phyloP scores from a whole-genome alignment of 2,113 vertebrate genomes.

The Numida meleagris region DNA sequence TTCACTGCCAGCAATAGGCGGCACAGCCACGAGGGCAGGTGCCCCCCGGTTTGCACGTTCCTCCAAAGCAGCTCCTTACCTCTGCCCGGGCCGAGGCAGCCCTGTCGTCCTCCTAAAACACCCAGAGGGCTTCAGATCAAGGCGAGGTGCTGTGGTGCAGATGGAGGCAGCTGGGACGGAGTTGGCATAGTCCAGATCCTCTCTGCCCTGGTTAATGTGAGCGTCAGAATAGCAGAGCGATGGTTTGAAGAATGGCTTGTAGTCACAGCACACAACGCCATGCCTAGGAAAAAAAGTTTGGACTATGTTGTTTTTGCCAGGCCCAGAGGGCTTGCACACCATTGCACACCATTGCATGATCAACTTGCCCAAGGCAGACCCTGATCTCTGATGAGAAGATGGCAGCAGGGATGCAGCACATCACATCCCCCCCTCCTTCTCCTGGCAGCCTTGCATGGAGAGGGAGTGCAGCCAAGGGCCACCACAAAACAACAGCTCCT shows the following conservation, averaged over 20 bases:
- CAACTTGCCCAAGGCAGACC: background rate
- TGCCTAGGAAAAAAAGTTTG: background rate
- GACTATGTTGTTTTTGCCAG: background rate
- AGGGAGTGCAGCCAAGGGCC: background rate
- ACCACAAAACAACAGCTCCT: background rate
- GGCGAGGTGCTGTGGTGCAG: background rate
- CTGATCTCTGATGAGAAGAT: background rate
- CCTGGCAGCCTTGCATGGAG: background rate
- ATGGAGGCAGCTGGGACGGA: background rate
- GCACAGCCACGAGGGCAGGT: background rate
- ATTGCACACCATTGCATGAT: background rate
- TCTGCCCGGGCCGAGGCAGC: background rate
- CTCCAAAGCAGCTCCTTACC: background rate
- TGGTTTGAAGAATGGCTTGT: fast-evolving
- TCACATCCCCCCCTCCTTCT: background rate
- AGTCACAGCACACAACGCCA: background rate
- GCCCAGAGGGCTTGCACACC: background rate
- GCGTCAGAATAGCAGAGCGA: background rate
- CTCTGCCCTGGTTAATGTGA: background rate
- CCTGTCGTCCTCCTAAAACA: background rate
- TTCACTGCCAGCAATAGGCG: fast-evolving
- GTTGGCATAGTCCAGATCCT: background rate
- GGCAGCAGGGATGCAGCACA: background rate
- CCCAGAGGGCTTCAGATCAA: background rate
- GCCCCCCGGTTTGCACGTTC: too few relatives aligned